Conservation (phyloP, 2,888 invertebrate species). For the Pemphredon lugubris region DNA sequence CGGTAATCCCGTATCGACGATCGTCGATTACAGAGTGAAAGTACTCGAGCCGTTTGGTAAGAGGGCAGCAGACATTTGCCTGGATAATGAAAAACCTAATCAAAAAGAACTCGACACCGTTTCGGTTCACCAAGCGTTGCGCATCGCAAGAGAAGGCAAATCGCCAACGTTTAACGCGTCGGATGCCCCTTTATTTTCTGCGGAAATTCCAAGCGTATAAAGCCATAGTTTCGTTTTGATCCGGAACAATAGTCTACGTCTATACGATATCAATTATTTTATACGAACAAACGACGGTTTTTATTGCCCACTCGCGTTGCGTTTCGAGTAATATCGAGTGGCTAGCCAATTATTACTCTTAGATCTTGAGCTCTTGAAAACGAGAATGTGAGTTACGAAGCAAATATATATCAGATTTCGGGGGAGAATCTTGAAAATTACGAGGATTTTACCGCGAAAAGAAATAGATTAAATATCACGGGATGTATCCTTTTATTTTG, state of each 20-base stretch:
- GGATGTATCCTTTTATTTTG: too few species aligned
- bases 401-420: too few species aligned
- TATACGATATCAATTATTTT: neutral
- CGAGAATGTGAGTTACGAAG: too few species aligned
- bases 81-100: slow-evolving; percentile 94
- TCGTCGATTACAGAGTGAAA: slow-evolving; percentile 94
- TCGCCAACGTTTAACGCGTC: slow-evolving; percentile 83
- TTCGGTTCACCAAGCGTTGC: slow-evolving; percentile 92
- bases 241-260: slow-evolving; percentile 4
- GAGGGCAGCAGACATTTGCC: slow-evolving; percentile 90
- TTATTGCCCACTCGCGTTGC: neutral
- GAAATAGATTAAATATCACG: too few species aligned
- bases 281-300: neutral
- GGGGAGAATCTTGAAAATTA: too few species aligned
- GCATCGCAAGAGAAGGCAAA: slow-evolving; percentile 88
- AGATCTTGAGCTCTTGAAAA: too few species aligned
- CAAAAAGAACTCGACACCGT: slow-evolving; percentile 96
- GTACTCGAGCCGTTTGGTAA: slow-evolving; percentile 93
- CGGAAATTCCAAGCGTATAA: slow-evolving; percentile 75
- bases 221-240: neutral
- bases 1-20: slow-evolving; percentile 94
- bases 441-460: too few species aligned
- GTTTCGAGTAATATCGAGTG: too few species aligned
- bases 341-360: too few species aligned
- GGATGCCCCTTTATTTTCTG: slow-evolving; percentile 80